These are phyloP conservation scores for Daboia siamensis DNA, from an alignment of 2,113 vertebrate species.

Conservation along the genomic window DNA sequence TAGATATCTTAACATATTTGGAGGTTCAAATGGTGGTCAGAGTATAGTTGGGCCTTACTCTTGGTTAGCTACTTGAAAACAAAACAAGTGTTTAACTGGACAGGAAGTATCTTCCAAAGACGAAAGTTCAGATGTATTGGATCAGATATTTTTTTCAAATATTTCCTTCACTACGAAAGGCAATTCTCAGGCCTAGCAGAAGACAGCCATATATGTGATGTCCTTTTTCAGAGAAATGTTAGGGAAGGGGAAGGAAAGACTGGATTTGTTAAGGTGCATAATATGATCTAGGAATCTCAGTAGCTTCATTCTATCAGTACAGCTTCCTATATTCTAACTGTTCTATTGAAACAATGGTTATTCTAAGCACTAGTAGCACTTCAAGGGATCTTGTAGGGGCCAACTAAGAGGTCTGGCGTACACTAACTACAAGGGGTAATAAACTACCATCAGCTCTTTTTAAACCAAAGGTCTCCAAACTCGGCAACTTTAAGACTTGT, in stretches of 20 bases:
- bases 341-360: background rate
- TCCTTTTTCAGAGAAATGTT: background rate
- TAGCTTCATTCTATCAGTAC: background rate
- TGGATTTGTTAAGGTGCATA: background rate
- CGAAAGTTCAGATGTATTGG: background rate
- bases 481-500: background rate
- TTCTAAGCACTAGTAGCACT: background rate
- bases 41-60: background rate
- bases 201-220: background rate
- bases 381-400: background rate
- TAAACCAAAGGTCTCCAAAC: background rate
- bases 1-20: background rate
- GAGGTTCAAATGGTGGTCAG: background rate
- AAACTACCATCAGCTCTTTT: background rate
- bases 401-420: background rate
- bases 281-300: background rate
- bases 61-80: background rate
- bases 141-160: background rate
- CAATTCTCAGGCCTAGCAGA: background rate
- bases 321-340: background rate
- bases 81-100: background rate
- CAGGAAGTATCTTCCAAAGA: background rate
- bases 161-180: background rate
- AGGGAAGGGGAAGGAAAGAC: background rate
- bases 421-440: background rate